Conservation (phyloP, 2,113 vertebrate species). For the Hypocryptadius cinnamomeus region DNA sequence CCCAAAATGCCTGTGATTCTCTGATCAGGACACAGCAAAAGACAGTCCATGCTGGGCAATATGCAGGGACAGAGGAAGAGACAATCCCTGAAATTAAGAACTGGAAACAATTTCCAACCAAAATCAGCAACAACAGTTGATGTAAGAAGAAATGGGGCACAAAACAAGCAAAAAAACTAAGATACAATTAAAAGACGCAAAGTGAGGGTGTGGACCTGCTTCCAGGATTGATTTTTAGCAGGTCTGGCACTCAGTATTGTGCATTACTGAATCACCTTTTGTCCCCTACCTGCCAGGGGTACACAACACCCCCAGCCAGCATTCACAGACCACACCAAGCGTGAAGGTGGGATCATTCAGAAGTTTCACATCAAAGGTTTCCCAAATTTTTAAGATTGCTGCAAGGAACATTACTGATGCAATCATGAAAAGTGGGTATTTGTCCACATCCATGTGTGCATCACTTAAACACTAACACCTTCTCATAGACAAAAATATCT, state of each 20-base stretch:
- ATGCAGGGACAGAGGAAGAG: neutral
- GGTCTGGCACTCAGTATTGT: accelerated
- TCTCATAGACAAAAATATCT: neutral
- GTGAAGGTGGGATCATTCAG: neutral
- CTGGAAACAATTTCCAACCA: neutral
- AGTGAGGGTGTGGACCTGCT: neutral
- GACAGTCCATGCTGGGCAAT: neutral
- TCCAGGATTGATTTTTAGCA: neutral
- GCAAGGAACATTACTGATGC: neutral
- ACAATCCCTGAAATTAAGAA: neutral
- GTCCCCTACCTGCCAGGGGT: neutral
- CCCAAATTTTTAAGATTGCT: neutral
- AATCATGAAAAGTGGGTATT: neutral
- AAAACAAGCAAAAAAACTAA: neutral
- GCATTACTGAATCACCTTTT: neutral
- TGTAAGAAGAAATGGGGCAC: neutral
- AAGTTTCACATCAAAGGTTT: neutral
- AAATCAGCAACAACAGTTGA: neutral
- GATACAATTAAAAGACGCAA: neutral
- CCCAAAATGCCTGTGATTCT: neutral
- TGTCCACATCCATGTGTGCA: neutral
- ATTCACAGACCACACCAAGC: accelerated
- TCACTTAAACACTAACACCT: neutral
- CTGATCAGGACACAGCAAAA: neutral
- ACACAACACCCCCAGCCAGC: neutral